Conservation (phyloP, 64 coral and sea anemone species). For the Actinia equina region DNA sequence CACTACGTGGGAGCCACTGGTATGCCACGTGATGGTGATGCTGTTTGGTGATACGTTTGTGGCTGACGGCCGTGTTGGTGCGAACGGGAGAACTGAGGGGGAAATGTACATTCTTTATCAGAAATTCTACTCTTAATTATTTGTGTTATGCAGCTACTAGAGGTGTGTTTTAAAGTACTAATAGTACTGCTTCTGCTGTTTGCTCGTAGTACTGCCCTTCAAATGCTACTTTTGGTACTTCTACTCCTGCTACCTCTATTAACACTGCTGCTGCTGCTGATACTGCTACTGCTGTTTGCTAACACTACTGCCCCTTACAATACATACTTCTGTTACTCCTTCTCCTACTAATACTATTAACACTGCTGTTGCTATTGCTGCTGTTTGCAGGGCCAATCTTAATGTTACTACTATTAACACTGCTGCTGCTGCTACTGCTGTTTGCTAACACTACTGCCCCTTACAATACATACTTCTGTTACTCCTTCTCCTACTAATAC, state of each 20-base stretch:
- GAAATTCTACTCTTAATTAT: too few relatives aligned
- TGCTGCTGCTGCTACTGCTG: too few relatives aligned
- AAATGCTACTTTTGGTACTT: neutral
- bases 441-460: too few relatives aligned
- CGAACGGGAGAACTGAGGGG: conserved; percentile 32
- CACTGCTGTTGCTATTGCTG: too few relatives aligned
- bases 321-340: too few relatives aligned
- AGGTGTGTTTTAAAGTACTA: neutral
- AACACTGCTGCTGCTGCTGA: neutral
- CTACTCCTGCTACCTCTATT: neutral
- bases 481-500: too few relatives aligned
- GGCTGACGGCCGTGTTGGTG: conserved; percentile 10
- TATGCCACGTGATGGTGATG: conserved; percentile 40
- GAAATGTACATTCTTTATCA: neutral
- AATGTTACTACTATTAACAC: too few relatives aligned
- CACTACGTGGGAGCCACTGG: conserved; percentile 4
- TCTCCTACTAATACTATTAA: too few relatives aligned
- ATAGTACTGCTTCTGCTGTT: neutral
- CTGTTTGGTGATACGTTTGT: neutral
- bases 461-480: too few relatives aligned
- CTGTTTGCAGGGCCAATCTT: too few relatives aligned
- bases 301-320: too few relatives aligned
- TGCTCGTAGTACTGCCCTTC: neutral
- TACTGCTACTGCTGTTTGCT: neutral
- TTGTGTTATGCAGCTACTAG: too few relatives aligned